Evolutionary conservation across 30 jellyfish, hydroid and myxozoan species (phyloP), one percentile per base, ranked within the genome.

Genomic region (Hydractinia echinata): DNA sequence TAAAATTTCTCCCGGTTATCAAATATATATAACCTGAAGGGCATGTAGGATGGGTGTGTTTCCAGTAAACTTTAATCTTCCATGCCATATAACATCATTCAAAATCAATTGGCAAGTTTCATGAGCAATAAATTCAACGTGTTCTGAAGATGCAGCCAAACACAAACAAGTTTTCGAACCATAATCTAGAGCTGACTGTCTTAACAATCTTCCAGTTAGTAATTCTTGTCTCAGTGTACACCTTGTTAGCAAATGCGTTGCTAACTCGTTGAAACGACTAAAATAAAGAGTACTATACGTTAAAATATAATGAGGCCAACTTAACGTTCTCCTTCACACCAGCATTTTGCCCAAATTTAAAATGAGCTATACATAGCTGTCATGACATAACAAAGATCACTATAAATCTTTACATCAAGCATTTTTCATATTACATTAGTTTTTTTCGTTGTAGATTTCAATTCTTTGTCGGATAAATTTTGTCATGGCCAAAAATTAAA

Each of bases 111-210:
- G 74, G 39, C 74, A 64, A 7, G 74, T 64, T 4, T 64, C 74
- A 2, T 64, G 18, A n/a, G 74, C 9, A 64, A 64, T 64, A 64
- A 64, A 64, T 6, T 64, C 74, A 7, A 64, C 74, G 39, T 64
- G 74, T 6, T 64, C 74, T 64, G 74, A 44, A 6, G 74, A 64
- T 64, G 74, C 74, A n/a, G 74, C 74, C 39, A 64, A 13, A 51
- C 19, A 64, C 4, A 64, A 6, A 6, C 19, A 51, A 51, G 19
- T 64, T 13, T 64, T 64, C 4, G 74, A 64, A n/a, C 74, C 74
- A 13, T 64, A 64, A 7, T 64, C 74, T n/a, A n/a, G 51, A 6
- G 74, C 74, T 64, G 10, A 51, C 74, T 64, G 74, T 64, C 74
- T 44, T n/a, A 64, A 51, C 19, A 64, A n/a, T 7, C 74, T 44